phyloP scores from a whole-genome alignment of 2,888 invertebrate genomes.

The Caenorhabditis virilis region DNA sequence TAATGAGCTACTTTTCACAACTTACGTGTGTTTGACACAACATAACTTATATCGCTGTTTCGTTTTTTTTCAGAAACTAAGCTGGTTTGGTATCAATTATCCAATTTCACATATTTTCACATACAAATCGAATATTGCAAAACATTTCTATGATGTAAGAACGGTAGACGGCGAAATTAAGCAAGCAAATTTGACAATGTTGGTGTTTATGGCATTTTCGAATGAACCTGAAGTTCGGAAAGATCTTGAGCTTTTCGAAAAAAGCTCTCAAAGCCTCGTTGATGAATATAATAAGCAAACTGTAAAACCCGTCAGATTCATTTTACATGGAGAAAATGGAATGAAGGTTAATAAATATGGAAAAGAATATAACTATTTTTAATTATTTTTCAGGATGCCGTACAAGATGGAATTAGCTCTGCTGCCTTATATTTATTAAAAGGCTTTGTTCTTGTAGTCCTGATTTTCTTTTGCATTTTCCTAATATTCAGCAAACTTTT shows the following conservation, averaged over 20 bases:
- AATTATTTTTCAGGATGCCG: conserved; percentile 19
- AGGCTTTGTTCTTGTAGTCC: conserved; percentile 8
- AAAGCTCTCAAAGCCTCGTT: conserved; percentile 15
- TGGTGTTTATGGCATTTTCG: conserved; percentile 53
- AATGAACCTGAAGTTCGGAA: conserved; percentile 37
- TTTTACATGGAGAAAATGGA: conserved; percentile 42
- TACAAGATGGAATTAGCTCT: conserved; percentile 22
- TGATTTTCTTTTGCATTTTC: conserved; percentile 15
- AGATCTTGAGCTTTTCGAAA: conserved; percentile 44
- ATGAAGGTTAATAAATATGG: conserved; percentile 29
- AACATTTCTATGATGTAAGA: conserved; percentile 45
- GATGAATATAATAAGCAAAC: no score
- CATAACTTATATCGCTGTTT: conserved; percentile 2
- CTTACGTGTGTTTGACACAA: conserved; percentile 23
- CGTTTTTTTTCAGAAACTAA: no score
- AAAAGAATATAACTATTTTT: neutral
- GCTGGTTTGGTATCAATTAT: conserved; percentile 34
- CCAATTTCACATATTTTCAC: conserved; percentile 36
- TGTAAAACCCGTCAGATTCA: conserved; percentile 25
- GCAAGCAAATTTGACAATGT: conserved; percentile 38
- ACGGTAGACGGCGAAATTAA: conserved; percentile 9
- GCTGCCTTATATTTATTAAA: conserved; percentile 8
- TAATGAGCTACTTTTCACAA: conserved; percentile 49
- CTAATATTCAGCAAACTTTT: conserved; percentile 15
- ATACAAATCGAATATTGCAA: conserved; percentile 56